These are phyloP conservation scores for Otolemur crassicaudatus DNA, from an alignment of 2,797 vertebrate species.

Conservation along the genomic window DNA sequence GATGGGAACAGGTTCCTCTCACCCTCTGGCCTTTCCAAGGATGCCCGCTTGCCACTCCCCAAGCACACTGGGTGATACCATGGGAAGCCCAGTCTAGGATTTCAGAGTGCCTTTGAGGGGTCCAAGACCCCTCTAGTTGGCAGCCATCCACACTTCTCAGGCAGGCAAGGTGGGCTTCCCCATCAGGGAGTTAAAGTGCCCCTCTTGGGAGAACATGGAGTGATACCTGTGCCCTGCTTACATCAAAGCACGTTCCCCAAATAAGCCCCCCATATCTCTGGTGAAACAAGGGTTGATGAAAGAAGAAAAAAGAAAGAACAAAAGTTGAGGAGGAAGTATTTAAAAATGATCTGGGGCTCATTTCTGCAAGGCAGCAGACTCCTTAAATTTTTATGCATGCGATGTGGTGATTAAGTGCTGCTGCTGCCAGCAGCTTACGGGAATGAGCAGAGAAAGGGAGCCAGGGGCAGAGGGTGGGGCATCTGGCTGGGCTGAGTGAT, in stretches of 20 bases:
- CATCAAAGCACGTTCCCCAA: not conserved
- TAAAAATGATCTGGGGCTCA: not conserved
- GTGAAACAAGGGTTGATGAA: not conserved
- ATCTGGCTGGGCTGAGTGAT: not conserved
- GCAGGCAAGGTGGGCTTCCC: not conserved
- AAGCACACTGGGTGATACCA: not conserved
- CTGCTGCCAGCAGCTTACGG: not conserved
- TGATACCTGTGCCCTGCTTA: accelerated
- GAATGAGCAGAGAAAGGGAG: not conserved
- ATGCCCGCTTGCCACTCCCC: not conserved
- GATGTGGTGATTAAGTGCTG: not conserved
- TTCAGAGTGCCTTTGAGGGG: not conserved
- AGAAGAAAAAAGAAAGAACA: not conserved
- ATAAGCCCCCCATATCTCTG: not conserved
- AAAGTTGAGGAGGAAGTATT: not conserved
- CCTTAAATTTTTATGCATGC: slow-evolving; percentile 12
- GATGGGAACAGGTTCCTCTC: too few species aligned
- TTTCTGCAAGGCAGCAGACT: slow-evolving; percentile 27
- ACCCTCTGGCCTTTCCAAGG: not conserved
- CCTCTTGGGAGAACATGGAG: accelerated
- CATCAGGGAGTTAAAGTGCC: not conserved
- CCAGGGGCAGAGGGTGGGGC: not conserved
- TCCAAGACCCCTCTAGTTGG: not conserved
- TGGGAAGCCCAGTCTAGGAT: not conserved
- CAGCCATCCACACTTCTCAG: not conserved